These are phyloP conservation scores for Cotesia glomerata DNA, from an alignment of 1,140 invertebrate genomes.

Conservation along the genomic window DNA sequence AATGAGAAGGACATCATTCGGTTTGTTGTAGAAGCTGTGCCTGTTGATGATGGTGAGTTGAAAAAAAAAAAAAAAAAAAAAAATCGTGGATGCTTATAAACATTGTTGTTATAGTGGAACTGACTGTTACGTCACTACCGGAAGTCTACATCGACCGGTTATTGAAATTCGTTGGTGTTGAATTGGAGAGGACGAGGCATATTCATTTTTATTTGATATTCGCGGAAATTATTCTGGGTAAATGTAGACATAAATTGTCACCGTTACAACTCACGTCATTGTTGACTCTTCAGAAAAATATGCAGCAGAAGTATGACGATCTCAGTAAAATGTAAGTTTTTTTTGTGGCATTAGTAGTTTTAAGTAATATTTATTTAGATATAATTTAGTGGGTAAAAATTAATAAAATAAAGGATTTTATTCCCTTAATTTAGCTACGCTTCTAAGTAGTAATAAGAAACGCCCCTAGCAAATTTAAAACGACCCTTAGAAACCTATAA, in stretches of 20 bases:
- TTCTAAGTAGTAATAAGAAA: too few relatives aligned
- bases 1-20: conserved; percentile 82
- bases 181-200: conserved; percentile 79
- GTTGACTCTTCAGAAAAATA: conserved; percentile 78
- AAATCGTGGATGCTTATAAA: neutral
- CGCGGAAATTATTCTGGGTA: conserved; percentile 72
- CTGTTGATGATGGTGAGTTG: conserved; percentile 75
- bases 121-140: conserved; percentile 74
- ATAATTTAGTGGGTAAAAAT: too few relatives aligned
- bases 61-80: too few relatives aligned
- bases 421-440: too few relatives aligned
- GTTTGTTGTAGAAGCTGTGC: conserved; percentile 85
- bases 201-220: conserved; percentile 89
- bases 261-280: conserved; percentile 69
- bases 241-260: conserved; percentile 66
- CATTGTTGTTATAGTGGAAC: conserved; percentile 71
- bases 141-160: conserved; percentile 79
- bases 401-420: too few relatives aligned
- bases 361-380: neutral
- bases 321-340: conserved; percentile 83
- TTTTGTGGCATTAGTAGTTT: neutral
- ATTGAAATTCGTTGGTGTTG: conserved; percentile 71
- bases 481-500: too few relatives aligned
- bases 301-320: conserved; percentile 81
- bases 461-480: too few relatives aligned